Evolutionary conservation across 2,888 invertebrate species (phyloP).

Genomic region (Yponomeuta malinellus): DNA sequence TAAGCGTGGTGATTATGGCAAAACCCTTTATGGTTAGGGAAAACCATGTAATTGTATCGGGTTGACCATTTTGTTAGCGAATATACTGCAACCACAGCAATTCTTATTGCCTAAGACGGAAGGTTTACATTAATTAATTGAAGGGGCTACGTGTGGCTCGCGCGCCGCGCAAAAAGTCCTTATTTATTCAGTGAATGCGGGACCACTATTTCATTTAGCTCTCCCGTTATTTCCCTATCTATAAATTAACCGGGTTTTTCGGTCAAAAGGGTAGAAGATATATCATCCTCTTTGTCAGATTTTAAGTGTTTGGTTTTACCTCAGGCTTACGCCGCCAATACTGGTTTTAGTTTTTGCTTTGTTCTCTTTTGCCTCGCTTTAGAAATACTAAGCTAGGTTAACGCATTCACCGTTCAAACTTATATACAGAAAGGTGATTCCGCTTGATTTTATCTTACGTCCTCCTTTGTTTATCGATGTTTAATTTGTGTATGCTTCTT

Average conservation of each 20-base stretch:
- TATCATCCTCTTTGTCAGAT: constrained; percentile 7
- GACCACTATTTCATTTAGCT: constrained; percentile 2
- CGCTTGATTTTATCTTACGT: no score
- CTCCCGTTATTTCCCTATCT: background rate
- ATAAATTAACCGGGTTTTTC: constrained; percentile 10
- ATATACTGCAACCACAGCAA: background rate
- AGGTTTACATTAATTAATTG: background rate
- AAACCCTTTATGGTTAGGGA: no score
- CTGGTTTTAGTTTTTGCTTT: background rate
- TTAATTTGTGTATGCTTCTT: no score
- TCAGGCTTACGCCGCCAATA: background rate
- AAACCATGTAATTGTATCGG: background rate
- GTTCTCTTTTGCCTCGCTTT: background rate
- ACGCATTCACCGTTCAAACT: no score
- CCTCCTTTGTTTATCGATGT: background rate
- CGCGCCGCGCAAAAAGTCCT: background rate
- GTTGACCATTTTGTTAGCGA: background rate
- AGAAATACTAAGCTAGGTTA: background rate
- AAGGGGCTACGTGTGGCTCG: background rate
- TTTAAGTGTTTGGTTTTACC: constrained; percentile 12
- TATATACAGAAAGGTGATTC: no score
- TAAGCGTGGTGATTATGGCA: no score
- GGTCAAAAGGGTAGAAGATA: constrained; percentile 12
- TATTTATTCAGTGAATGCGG: constrained; percentile 7
- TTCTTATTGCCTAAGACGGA: background rate